Evolutionary conservation across 2,888 invertebrate genomes (phyloP), one percentile per base, ranked within the genome.

Genomic region (Agrotis exclamationis): DNA sequence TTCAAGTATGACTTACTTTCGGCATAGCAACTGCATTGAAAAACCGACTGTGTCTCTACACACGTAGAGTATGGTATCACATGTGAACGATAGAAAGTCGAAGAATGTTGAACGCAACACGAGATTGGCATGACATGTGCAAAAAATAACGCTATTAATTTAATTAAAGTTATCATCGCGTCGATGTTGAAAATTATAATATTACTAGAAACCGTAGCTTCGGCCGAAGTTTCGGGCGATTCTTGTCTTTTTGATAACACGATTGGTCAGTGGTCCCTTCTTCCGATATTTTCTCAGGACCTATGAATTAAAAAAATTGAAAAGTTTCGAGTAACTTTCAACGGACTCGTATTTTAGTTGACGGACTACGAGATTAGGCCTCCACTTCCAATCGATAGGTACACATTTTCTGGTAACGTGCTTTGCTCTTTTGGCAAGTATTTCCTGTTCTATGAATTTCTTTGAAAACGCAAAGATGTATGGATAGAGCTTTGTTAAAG

Each of bases 1-100:
- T 47, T 28, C 44, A 69, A 69, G 53, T 57, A 20, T 54, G 51
- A 22, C 24, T 58, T 51, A 71, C 59, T 57, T 66, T 50, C 45
- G 45, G 39, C n/a, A 47, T 1, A 18, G 0, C 13, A 28, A 22
- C 11, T 59, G 39, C 39, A 53, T 44, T 2, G 16, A 14, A 79
- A 58, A 62, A 64, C 9, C 57, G 2, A 22, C 57, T n/a, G 45
- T 67, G 7, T 13, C 3, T 1, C 6, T 1, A 39, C 2, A 16
- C 0, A 6, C 1, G 0, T 64, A 64, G 24, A 60, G 64, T 47
- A 22, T 1, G 7, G 48, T 73, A 48, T 62, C 14, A 20, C 48
- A 39, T 13, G 4, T n/a, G 11, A 1, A n/a, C 18, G 16, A 13
- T n/a, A 54, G 4, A 24, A 60, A 47, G 44, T 44, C 47, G 16